phyloP scores from a whole-genome alignment of 2,888 invertebrate genomes.

The Calameuta filiformis region DNA sequence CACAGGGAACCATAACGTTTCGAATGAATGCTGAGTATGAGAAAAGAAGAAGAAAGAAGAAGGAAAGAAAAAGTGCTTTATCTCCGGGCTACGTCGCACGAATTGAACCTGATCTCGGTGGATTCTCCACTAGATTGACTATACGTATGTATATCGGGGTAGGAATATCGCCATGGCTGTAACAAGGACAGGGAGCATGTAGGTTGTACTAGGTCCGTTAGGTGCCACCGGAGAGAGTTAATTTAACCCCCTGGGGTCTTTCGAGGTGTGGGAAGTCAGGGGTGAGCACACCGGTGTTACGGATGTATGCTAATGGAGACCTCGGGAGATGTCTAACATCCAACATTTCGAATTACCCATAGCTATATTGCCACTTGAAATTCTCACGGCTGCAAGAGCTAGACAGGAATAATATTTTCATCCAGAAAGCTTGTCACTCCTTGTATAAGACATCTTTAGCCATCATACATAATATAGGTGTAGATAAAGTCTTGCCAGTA shows the following conservation, averaged over 20 bases:
- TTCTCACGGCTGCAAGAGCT: not conserved
- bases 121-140: not conserved
- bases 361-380: not conserved
- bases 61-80: not conserved
- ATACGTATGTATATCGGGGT: not conserved
- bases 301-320: conserved; percentile 62
- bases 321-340: conserved; percentile 57
- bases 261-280: conserved; percentile 46
- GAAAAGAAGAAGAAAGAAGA: not conserved
- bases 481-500: not conserved
- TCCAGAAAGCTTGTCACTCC: not conserved
- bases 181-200: not conserved
- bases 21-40: not conserved
- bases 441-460: not conserved
- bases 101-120: not conserved
- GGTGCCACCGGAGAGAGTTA: conserved; percentile 41
- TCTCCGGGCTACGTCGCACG: not conserved
- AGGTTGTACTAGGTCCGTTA: conserved; percentile 10
- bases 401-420: not conserved
- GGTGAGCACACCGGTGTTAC: conserved; percentile 46
- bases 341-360: conserved; percentile 46
- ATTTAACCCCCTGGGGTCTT: conserved; percentile 42
- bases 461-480: not conserved
- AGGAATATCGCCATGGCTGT: not conserved
- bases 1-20: not conserved